phyloP scores from a whole-genome alignment of 2,113 vertebrate species.

The Salminus brasiliensis region DNA sequence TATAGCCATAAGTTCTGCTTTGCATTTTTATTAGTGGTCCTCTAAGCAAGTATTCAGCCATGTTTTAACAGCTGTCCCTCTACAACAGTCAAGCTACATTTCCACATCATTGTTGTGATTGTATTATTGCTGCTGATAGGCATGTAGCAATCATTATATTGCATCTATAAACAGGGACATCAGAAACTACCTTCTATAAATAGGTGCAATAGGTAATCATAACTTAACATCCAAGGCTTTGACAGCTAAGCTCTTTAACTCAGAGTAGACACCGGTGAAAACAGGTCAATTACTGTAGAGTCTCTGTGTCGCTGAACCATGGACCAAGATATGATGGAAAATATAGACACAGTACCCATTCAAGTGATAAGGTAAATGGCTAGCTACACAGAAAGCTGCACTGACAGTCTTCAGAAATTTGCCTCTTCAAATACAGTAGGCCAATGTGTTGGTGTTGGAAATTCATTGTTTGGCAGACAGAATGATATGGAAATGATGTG shows the following conservation, averaged over 20 bases:
- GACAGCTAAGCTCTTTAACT: not conserved
- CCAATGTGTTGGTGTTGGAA: not conserved
- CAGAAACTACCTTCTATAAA: not conserved
- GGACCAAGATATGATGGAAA: not conserved
- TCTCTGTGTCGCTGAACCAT: not conserved
- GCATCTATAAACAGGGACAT: not conserved
- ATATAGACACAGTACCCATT: not conserved
- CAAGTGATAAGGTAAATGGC: not conserved
- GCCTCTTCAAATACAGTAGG: not conserved
- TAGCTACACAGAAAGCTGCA: not conserved
- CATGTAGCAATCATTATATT: not conserved
- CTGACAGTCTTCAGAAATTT: not conserved
- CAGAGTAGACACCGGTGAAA: not conserved
- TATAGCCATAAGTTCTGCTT: too few relatives aligned
- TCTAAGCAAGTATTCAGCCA: not conserved
- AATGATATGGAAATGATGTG: not conserved
- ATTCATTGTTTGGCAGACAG: not conserved
- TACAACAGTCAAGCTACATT: not conserved
- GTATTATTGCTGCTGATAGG: not conserved
- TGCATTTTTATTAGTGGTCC: not conserved
- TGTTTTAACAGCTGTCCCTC: not conserved
- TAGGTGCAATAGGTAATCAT: not conserved
- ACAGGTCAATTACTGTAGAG: not conserved
- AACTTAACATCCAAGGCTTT: not conserved
- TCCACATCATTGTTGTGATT: not conserved